Conservation (phyloP, 2,113 vertebrate genomes). For the Cyphomyrus discorhynchus region DNA sequence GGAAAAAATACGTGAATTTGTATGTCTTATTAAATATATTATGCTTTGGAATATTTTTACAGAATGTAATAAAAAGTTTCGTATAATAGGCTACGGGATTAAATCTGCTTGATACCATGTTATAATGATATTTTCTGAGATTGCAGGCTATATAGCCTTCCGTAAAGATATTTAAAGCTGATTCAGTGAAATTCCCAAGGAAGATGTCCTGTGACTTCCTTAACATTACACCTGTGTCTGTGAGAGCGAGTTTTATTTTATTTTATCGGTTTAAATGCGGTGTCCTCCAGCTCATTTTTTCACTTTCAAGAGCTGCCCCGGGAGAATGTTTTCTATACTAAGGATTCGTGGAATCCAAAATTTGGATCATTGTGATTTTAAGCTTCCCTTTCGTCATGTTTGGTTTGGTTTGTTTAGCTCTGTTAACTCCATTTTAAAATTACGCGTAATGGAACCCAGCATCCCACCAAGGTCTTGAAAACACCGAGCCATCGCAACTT, state of each 20-base stretch:
- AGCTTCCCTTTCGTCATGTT: background rate
- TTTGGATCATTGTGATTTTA: background rate
- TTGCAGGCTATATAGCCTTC: conserved; percentile 27
- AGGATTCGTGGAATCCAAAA: background rate
- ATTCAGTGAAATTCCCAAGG: background rate
- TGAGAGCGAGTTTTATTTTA: background rate
- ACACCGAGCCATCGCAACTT: background rate
- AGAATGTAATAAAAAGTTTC: background rate
- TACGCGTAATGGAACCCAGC: background rate
- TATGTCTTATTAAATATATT: background rate
- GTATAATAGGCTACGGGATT: background rate
- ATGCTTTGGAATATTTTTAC: conserved; percentile 8
- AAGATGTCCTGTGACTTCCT: background rate
- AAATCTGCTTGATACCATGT: background rate
- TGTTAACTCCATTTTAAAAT: background rate
- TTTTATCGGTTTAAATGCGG: background rate
- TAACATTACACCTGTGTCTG: background rate
- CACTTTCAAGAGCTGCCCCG: background rate
- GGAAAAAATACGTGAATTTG: background rate
- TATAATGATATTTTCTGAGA: conserved; percentile 21
- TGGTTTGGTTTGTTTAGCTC: background rate
- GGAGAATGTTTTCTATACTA: background rate
- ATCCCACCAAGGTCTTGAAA: background rate
- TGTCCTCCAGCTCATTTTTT: background rate
- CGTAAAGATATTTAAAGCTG: conserved; percentile 3